phyloP scores from a whole-genome alignment of 2,888 invertebrate genomes.

The Caenorhabditis japonica region DNA sequence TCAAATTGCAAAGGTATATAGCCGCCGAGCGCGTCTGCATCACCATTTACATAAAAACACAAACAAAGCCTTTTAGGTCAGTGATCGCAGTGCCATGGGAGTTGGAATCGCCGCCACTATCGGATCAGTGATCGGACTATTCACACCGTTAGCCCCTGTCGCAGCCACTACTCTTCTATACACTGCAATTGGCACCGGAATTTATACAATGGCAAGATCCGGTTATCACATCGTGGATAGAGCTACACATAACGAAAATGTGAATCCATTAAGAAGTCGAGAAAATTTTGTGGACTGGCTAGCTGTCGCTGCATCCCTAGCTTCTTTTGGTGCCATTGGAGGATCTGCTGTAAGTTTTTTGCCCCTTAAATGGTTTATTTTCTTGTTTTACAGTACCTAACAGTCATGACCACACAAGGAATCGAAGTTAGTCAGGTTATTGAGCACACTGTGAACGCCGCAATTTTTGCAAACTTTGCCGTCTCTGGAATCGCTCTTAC shows the following conservation, averaged over 20 bases:
- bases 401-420: slow-evolving; percentile 53
- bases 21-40: too few species aligned
- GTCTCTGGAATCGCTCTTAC: slow-evolving; percentile 51
- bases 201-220: slow-evolving; percentile 54
- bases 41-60: too few species aligned
- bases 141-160: slow-evolving; percentile 53
- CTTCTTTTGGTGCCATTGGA: slow-evolving; percentile 56
- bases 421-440: slow-evolving; percentile 49
- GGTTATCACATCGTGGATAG: slow-evolving; percentile 54
- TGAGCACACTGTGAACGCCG: slow-evolving; percentile 55
- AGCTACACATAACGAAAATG: slow-evolving; percentile 55
- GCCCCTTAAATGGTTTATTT: too few species aligned
- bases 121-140: slow-evolving; percentile 52
- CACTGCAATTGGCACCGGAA: slow-evolving; percentile 53
- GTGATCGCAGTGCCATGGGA: slow-evolving; percentile 52
- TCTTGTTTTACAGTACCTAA: slow-evolving; percentile 42
- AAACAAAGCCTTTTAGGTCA: slow-evolving; percentile 13
- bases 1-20: slow-evolving; percentile 43
- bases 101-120: slow-evolving; percentile 54
- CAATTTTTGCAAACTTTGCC: slow-evolving; percentile 54
- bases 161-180: slow-evolving; percentile 50
- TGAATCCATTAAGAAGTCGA: slow-evolving; percentile 50
- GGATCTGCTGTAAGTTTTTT: slow-evolving; percentile 44
- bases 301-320: slow-evolving; percentile 51
- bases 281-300: slow-evolving; percentile 57